These are phyloP conservation scores for Conus betulinus DNA, from an alignment of 1,140 invertebrate species.

Conservation along the genomic window DNA sequence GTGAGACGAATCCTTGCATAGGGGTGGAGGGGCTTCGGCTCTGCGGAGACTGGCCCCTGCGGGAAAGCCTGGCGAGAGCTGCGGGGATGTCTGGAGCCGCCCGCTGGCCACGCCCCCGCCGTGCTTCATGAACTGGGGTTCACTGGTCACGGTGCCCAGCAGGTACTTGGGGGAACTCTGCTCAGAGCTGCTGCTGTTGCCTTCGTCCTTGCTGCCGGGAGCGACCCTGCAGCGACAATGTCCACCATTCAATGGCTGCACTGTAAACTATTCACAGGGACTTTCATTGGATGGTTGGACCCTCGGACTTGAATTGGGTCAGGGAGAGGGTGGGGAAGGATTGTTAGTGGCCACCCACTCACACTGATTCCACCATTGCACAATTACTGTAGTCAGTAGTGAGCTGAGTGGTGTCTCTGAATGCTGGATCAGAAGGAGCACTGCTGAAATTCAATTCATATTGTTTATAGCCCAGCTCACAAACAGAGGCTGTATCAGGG, in stretches of 20 bases:
- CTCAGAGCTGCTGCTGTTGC: neutral
- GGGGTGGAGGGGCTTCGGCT: neutral
- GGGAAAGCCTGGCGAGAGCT: slow-evolving; percentile 27
- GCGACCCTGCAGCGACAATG: neutral
- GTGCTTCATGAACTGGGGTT: slow-evolving; percentile 63
- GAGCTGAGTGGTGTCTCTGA: no score
- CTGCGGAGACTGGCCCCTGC: slow-evolving; percentile 29
- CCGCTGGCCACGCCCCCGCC: slow-evolving; percentile 16
- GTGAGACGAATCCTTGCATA: slow-evolving; percentile 36
- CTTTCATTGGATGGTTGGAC: no score
- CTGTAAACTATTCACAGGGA: no score
- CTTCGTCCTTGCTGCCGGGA: slow-evolving; percentile 15
- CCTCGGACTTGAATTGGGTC: no score
- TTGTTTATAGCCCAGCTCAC: no score
- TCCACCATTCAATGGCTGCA: neutral
- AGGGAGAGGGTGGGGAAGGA: no score
- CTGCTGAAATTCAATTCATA: no score
- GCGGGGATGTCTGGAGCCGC: slow-evolving; percentile 26
- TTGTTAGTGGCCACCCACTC: no score
- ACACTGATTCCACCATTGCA: no score
- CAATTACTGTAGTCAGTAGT: no score
- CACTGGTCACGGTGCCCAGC: slow-evolving; percentile 61
- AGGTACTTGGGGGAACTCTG: slow-evolving; percentile 62
- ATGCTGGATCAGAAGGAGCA: no score
- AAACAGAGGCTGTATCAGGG: no score